Percentiles rank a stretch among this genome's conserved stretches.
Conservation (phyloP, 2,888 invertebrate genomes). For the Drosophila paracracens region DNA sequence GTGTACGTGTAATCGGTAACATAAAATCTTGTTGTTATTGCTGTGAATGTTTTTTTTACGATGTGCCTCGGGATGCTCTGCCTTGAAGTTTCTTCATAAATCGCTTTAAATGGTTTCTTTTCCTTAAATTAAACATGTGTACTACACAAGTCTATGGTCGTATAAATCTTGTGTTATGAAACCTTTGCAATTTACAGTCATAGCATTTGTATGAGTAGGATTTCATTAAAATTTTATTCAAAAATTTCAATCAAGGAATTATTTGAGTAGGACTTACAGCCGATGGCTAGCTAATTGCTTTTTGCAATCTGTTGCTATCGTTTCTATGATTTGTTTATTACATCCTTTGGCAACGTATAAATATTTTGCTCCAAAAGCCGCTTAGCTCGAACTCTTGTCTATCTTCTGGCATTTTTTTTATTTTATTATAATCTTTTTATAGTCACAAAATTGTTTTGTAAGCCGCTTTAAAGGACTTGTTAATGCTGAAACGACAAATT, state of each 20-base stretch:
- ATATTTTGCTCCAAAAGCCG: constrained; percentile 35
- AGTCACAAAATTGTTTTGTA: constrained; percentile 64
- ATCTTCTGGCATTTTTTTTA: constrained; percentile 22
- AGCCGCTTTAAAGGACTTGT: constrained; percentile 68
- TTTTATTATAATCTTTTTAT: constrained; percentile 39
- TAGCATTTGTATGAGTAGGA: constrained; percentile 25
- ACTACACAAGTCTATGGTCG: constrained; percentile 44
- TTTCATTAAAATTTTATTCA: constrained; percentile 51
- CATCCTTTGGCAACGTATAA: constrained; percentile 5
- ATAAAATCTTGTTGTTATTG: constrained; percentile 14
- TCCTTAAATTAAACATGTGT: constrained; percentile 65
- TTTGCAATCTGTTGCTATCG: constrained; percentile 2
- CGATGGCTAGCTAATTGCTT: constrained; percentile 43
- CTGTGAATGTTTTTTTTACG: constrained; percentile 24
- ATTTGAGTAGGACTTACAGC: neutral
- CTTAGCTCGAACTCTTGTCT: constrained; percentile 32
- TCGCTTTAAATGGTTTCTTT: constrained; percentile 53
- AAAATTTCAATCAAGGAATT: constrained; percentile 28
- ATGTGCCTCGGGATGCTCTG: constrained; percentile 24
- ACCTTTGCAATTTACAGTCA: constrained; percentile 29
- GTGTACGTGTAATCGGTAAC: neutral
- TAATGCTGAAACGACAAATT: constrained; percentile 61
- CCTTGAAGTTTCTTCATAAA: constrained; percentile 51
- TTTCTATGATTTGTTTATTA: constrained; percentile 15
- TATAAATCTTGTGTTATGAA: constrained; percentile 18